These are phyloP conservation scores for Bursaphelenchus mucronatus DNA, from an alignment of 1,140 invertebrate species.

Conservation along the genomic window DNA sequence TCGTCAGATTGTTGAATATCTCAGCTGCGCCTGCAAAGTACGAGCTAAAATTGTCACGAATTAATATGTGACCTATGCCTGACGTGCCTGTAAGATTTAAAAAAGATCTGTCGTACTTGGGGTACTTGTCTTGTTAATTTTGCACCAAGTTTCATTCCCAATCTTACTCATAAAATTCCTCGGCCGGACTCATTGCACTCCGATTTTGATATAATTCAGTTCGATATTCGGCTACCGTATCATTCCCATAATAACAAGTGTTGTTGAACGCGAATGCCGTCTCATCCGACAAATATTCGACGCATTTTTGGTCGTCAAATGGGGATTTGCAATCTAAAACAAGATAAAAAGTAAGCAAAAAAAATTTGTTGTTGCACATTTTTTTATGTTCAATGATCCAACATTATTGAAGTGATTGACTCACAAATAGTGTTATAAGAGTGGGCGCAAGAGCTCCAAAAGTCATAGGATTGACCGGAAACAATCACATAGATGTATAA, in stretches of 20 bases:
- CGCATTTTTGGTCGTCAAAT: conserved; percentile 26
- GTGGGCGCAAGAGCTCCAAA: conserved; percentile 77
- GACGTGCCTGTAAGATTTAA: too few species aligned
- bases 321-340: conserved; percentile 23
- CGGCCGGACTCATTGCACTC: conserved; percentile 11
- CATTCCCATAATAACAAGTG: conserved; percentile 11
- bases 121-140: too few species aligned
- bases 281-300: neutral
- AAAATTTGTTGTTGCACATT: neutral
- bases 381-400: too few species aligned
- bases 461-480: conserved; percentile 70
- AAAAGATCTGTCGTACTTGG: too few species aligned
- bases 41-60: too few species aligned
- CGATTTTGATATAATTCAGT: too few species aligned
- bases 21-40: too few species aligned
- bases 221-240: neutral
- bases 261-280: conserved; percentile 28
- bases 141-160: too few species aligned
- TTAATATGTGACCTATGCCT: too few species aligned
- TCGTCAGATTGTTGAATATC: too few species aligned
- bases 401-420: neutral
- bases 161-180: conserved; percentile 33
- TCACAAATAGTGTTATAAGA: conserved; percentile 72
- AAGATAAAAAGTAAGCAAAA: neutral
- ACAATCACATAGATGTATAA: conserved; percentile 87